A percentile compares a stretch with the other conserved stretches of the same genome.
These are phyloP conservation scores for Menura novaehollandiae DNA, from an alignment of 2,113 vertebrate genomes.

Conservation along the genomic window DNA sequence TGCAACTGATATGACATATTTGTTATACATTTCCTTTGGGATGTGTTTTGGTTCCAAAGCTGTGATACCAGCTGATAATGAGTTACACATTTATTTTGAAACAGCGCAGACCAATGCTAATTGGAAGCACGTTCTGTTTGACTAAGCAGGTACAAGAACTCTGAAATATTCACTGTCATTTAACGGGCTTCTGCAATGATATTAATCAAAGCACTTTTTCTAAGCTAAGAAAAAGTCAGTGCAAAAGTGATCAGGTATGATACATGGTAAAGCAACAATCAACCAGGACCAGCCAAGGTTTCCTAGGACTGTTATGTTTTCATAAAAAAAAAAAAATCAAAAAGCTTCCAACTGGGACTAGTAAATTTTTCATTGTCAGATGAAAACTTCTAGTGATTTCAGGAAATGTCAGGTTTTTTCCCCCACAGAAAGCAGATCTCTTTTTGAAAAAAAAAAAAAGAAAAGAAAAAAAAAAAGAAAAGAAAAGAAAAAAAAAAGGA, in stretches of 20 bases:
- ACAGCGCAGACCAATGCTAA: constrained; percentile 43
- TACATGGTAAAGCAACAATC: background rate
- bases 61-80: constrained; percentile 63
- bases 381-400: background rate
- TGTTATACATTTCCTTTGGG: constrained; percentile 66
- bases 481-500: background rate
- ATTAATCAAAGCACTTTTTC: constrained; percentile 36
- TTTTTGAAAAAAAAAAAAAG: background rate
- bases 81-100: constrained; percentile 65
- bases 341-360: background rate
- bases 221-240: background rate
- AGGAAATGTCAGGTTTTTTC: background rate
- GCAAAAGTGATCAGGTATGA: background rate
- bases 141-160: constrained; percentile 43
- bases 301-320: background rate
- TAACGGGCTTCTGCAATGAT: background rate
- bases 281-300: background rate
- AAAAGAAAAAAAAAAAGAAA: background rate
- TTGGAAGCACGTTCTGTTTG: constrained; percentile 61
- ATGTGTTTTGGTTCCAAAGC: constrained; percentile 35
- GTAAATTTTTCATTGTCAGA: background rate
- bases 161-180: constrained; percentile 34
- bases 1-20: constrained; percentile 33
- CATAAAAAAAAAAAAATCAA: background rate
- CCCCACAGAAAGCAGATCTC: background rate